Evolutionary conservation across 2,113 vertebrate species (phyloP).

Genomic region (Leptodactylus fuscus): DNA sequence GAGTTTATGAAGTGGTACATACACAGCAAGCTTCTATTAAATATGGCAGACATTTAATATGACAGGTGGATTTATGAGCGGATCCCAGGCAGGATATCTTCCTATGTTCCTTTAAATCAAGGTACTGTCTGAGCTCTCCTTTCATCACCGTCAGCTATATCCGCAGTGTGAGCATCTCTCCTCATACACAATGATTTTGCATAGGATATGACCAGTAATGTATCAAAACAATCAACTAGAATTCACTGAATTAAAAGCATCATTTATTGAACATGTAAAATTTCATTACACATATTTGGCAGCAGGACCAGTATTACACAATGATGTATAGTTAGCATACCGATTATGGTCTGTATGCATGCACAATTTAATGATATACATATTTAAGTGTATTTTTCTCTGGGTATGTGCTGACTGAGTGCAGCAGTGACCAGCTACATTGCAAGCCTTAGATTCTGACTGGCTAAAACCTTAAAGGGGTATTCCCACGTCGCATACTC

Average conservation of each 20-base stretch:
- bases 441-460: too few relatives aligned
- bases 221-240: neutral
- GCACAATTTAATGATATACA: too few relatives aligned
- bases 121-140: neutral
- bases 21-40: neutral
- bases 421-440: too few relatives aligned
- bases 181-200: neutral
- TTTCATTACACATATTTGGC: neutral
- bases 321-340: too few relatives aligned
- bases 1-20: slow-evolving; percentile 10
- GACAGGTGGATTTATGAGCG: neutral
- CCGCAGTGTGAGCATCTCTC: neutral
- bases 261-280: neutral
- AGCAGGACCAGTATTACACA: too few relatives aligned
- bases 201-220: neutral
- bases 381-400: too few relatives aligned
- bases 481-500: too few relatives aligned
- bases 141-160: neutral
- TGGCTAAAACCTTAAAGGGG: too few relatives aligned
- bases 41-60: slow-evolving; percentile 8
- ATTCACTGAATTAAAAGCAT: neutral
- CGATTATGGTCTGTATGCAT: too few relatives aligned
- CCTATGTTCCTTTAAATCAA: neutral
- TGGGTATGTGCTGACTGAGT: too few relatives aligned
- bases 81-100: neutral